Percentiles rank a stretch among this genome's conserved stretches.
phyloP scores from a whole-genome alignment of 2,113 vertebrate genomes.

The Chiloscyllium plagiosum region DNA sequence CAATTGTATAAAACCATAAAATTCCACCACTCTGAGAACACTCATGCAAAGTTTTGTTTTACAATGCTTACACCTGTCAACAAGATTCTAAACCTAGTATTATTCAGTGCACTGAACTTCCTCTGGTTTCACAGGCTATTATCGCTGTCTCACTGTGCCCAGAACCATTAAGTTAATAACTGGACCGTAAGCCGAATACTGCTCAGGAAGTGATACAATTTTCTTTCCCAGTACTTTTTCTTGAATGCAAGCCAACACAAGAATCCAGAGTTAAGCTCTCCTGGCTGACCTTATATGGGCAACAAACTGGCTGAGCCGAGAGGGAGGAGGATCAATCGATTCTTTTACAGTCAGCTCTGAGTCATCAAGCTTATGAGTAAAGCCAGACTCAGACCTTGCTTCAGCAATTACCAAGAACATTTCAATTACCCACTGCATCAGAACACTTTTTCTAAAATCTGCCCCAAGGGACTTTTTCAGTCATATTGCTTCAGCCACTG shows the following conservation, averaged over 20 bases:
- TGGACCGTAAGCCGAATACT: too few species aligned
- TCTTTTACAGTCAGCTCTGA: background rate
- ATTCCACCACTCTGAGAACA: too few species aligned
- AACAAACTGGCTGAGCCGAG: background rate
- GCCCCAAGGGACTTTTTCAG: background rate
- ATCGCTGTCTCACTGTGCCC: background rate
- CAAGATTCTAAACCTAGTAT: background rate
- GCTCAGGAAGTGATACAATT: constrained; percentile 6
- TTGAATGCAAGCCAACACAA: background rate
- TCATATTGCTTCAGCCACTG: background rate
- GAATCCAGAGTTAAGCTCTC: background rate
- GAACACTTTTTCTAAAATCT: background rate
- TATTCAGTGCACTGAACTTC: background rate
- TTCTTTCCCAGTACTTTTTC: background rate
- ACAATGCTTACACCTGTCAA: background rate
- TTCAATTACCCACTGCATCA: background rate
- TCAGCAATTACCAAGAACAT: background rate
- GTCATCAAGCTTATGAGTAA: background rate
- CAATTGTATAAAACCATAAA: too few species aligned
- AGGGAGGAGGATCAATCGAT: background rate
- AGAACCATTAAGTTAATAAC: background rate
- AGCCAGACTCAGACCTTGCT: background rate
- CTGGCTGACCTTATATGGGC: constrained; percentile 14
- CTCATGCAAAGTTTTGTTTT: background rate
- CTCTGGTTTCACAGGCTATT: background rate